phyloP scores from a whole-genome alignment of 1,140 invertebrate species.

The Meteorus sp. region DNA sequence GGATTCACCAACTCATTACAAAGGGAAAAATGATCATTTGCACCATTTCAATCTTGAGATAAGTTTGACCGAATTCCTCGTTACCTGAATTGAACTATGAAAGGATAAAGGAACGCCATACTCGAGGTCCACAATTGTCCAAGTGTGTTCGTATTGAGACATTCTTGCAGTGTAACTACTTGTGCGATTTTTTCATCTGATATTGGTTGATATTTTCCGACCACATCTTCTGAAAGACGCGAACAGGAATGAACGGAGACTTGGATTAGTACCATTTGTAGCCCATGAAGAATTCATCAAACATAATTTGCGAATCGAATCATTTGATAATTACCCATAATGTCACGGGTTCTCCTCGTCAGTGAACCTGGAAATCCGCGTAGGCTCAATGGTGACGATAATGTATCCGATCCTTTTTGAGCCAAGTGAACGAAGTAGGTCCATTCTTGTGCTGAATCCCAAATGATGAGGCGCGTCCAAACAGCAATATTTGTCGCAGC shows the following conservation, averaged over 20 bases:
- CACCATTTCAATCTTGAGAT: too few species aligned
- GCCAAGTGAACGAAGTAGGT: constrained; percentile 60
- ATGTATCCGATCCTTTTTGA: constrained; percentile 39
- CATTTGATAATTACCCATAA: constrained; percentile 38
- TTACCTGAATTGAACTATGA: constrained; percentile 67
- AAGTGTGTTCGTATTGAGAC: constrained; percentile 64
- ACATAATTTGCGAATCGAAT: too few species aligned
- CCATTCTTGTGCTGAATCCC: constrained; percentile 64
- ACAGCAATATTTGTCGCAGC: constrained; percentile 65
- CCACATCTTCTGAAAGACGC: neutral
- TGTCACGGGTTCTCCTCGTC: constrained; percentile 42
- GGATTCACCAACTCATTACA: too few species aligned
- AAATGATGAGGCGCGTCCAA: constrained; percentile 65
- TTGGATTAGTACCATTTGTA: too few species aligned
- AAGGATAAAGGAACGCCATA: constrained; percentile 66
- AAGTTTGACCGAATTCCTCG: too few species aligned
- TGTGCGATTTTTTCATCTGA: constrained; percentile 59
- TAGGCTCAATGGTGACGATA: constrained; percentile 53
- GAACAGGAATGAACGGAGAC: too few species aligned
- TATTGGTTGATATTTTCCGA: constrained; percentile 39
- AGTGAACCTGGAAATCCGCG: constrained; percentile 55
- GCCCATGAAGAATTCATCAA: too few species aligned
- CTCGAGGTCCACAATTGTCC: constrained; percentile 66
- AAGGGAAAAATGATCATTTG: too few species aligned
- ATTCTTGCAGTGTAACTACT: constrained; percentile 62